Percentiles rank a stretch among this genome's conserved stretches.
Conservation (phyloP, 2,888 invertebrate genomes). For the Lordiphosa fenestrarum region DNA sequence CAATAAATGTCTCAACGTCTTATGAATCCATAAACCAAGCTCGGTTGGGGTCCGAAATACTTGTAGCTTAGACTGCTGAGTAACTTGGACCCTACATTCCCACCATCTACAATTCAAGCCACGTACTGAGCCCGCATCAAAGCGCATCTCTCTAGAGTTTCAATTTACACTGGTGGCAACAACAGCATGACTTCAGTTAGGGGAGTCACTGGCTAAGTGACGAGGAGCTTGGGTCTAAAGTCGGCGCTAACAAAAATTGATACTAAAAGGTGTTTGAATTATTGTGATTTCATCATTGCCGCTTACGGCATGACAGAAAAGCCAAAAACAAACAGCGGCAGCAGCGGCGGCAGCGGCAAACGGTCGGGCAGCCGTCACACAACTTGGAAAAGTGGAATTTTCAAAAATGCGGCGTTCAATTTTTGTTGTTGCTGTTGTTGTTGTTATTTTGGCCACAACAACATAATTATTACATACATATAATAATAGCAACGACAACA, state of each 20-base stretch:
- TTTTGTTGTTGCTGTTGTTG: conserved; percentile 25
- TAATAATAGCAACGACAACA: conserved; percentile 55
- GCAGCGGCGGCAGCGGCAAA: conserved; percentile 14
- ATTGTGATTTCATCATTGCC: conserved; percentile 74
- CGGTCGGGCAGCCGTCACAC: conserved; percentile 15
- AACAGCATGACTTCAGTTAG: too few relatives aligned
- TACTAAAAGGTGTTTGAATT: conserved; percentile 74
- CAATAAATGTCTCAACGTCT: too few relatives aligned
- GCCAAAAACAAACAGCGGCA: conserved; percentile 48
- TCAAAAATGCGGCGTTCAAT: conserved; percentile 53
- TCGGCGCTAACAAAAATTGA: conserved; percentile 60
- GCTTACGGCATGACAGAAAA: conserved; percentile 70
- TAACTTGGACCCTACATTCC: too few relatives aligned
- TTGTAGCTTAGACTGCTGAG: too few relatives aligned
- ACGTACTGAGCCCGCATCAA: too few relatives aligned
- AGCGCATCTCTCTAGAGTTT: too few relatives aligned
- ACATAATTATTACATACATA: conserved; percentile 64
- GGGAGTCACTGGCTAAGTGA: not conserved
- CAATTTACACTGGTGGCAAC: too few relatives aligned
- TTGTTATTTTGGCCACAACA: conserved; percentile 45
- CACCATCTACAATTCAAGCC: too few relatives aligned
- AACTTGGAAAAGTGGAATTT: conserved; percentile 69
- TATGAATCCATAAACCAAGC: too few relatives aligned
- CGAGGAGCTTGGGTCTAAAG: conserved; percentile 27
- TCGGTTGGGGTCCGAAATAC: too few relatives aligned